These are phyloP conservation scores for Salvelinus alpinus DNA, from an alignment of 2,113 vertebrate species.

Conservation along the genomic window DNA sequence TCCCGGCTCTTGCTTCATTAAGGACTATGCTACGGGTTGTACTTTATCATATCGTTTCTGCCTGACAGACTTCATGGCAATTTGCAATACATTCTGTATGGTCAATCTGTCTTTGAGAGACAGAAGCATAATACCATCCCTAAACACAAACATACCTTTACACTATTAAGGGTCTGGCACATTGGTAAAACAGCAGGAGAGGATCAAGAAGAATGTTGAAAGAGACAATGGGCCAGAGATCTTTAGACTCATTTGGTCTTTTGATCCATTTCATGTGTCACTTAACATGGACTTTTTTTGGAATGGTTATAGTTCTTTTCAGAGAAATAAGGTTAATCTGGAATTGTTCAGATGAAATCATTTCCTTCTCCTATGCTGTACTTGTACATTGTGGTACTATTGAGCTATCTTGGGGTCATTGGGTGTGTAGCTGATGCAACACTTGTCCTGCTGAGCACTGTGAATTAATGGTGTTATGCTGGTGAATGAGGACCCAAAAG, in stretches of 20 bases:
- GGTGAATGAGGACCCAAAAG: no score
- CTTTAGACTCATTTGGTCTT: background rate
- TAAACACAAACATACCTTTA: background rate
- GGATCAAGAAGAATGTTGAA: background rate
- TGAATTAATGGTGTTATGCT: conserved; percentile 57
- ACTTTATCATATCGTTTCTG: background rate
- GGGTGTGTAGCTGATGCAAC: conserved; percentile 68
- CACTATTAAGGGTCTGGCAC: background rate
- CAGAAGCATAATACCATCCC: background rate
- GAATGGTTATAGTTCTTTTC: conserved; percentile 3
- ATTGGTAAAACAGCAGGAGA: background rate
- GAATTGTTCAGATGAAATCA: conserved; percentile 8
- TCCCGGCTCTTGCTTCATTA: background rate
- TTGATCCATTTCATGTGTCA: conserved; percentile 6
- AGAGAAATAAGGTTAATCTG: background rate
- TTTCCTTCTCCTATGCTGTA: conserved; percentile 13
- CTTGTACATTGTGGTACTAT: conserved; percentile 42
- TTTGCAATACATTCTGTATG: background rate
- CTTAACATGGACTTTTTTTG: conserved; percentile 31
- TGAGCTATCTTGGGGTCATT: conserved; percentile 54
- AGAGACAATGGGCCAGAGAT: background rate
- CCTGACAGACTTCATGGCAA: background rate
- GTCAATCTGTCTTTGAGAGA: background rate
- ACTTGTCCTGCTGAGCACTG: conserved; percentile 45
- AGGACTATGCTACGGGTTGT: background rate